These are phyloP conservation scores for Rotaria sp. DNA, from an alignment of 2,888 invertebrate genomes.

Conservation along the genomic window DNA sequence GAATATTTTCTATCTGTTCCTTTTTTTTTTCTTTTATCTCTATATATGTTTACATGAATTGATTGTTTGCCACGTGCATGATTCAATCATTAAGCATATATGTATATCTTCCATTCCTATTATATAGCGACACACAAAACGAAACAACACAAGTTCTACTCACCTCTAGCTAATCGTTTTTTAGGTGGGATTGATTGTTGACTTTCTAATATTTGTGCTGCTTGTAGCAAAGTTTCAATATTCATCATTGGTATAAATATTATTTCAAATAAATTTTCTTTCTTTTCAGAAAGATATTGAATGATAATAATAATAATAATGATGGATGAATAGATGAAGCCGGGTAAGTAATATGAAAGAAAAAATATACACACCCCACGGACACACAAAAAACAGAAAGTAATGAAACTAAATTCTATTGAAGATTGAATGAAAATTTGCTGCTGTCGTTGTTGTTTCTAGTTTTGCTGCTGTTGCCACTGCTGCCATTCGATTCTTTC, in stretches of 20 bases:
- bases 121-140: background rate
- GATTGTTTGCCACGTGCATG: background rate
- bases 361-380: conserved; percentile 18
- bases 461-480: conserved; percentile 22
- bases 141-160: background rate
- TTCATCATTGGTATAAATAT: background rate
- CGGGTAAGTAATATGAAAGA: background rate
- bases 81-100: background rate
- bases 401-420: conserved; percentile 17
- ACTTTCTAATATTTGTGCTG: conserved; percentile 21
- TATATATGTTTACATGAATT: background rate
- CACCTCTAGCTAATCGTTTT: background rate
- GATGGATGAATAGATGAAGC: background rate
- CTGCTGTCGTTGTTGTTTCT: conserved; percentile 14
- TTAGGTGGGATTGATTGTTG: conserved; percentile 16
- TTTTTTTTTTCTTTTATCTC: background rate
- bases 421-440: background rate
- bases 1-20: background rate
- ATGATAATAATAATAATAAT: background rate
- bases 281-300: background rate
- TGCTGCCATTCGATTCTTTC: conserved; percentile 24
- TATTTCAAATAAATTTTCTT: background rate
- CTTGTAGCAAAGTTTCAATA: conserved; percentile 26
- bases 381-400: background rate
- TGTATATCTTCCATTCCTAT: background rate